phyloP scores from a whole-genome alignment of 2,797 vertebrate species.

The Nothura maculosa region DNA sequence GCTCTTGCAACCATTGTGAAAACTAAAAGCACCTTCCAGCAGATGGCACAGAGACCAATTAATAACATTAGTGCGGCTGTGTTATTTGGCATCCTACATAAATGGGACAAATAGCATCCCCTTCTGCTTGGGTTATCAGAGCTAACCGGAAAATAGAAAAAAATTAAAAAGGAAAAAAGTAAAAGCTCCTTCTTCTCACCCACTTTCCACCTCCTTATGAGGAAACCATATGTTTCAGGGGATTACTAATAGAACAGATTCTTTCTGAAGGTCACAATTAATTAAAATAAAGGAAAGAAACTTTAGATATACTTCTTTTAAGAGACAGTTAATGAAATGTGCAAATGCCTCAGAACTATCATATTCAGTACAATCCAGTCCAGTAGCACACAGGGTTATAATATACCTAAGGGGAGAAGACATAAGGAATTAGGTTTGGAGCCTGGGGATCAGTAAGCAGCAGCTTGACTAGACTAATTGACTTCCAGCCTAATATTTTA shows the following conservation, averaged over 20 bases:
- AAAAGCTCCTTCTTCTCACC: background rate
- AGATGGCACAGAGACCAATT: background rate
- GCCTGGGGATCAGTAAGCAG: constrained; percentile 56
- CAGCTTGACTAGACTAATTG: constrained; percentile 68
- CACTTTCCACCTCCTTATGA: background rate
- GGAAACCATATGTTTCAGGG: background rate
- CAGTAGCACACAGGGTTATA: constrained; percentile 20
- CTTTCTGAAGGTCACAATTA: background rate
- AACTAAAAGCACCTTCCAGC: background rate
- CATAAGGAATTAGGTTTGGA: constrained; percentile 66
- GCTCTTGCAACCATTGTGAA: background rate
- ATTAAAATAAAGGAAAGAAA: background rate
- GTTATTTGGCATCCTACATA: background rate
- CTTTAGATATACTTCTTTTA: background rate
- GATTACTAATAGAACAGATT: background rate
- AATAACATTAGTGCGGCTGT: background rate
- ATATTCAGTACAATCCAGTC: constrained; percentile 5
- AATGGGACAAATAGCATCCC: background rate
- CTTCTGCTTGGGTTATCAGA: background rate
- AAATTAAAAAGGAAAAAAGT: background rate
- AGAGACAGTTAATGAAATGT: constrained; percentile 10
- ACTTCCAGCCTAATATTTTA: constrained; percentile 52
- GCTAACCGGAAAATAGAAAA: background rate
- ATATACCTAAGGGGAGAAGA: constrained; percentile 21
- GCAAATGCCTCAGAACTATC: constrained; percentile 24